A percentile compares a stretch with the other conserved stretches of the same genome.
These are phyloP conservation scores for Parthenolecanium corni DNA, from an alignment of 2,888 invertebrate species.

Conservation along the genomic window DNA sequence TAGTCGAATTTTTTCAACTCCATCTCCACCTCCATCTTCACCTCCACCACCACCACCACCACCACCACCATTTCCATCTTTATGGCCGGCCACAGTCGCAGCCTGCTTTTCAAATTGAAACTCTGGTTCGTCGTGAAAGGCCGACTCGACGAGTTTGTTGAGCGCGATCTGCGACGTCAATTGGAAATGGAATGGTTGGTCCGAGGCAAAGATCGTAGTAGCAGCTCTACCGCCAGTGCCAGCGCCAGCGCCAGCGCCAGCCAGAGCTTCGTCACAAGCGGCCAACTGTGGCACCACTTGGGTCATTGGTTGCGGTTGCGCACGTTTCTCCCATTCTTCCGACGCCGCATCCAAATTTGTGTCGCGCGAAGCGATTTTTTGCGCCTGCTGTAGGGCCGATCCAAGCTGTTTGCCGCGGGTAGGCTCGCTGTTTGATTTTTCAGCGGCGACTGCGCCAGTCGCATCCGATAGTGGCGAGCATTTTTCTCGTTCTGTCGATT, in stretches of 20 bases:
- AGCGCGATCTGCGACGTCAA: constrained; percentile 35
- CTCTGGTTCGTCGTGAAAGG: constrained; percentile 33
- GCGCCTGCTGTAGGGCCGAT: no score
- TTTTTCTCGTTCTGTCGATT: no score
- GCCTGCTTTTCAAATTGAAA: background rate
- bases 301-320: no score
- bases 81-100: background rate
- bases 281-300: no score
- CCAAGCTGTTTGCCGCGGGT: no score
- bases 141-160: constrained; percentile 37
- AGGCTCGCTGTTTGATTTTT: background rate
- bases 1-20: constrained; percentile 5
- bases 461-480: background rate
- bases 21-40: background rate
- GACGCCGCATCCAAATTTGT: constrained; percentile 79
- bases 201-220: no score
- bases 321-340: constrained; percentile 70
- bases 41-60: no score
- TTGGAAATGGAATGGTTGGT: constrained; percentile 32
- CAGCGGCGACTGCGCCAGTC: background rate
- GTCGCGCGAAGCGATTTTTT: constrained; percentile 66
- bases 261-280: no score
- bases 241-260: no score
- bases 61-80: background rate
- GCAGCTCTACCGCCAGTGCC: no score